Base-by-base conservation (phyloP, 2,797 vertebrate species). In the Forpus xanthops region DNA sequence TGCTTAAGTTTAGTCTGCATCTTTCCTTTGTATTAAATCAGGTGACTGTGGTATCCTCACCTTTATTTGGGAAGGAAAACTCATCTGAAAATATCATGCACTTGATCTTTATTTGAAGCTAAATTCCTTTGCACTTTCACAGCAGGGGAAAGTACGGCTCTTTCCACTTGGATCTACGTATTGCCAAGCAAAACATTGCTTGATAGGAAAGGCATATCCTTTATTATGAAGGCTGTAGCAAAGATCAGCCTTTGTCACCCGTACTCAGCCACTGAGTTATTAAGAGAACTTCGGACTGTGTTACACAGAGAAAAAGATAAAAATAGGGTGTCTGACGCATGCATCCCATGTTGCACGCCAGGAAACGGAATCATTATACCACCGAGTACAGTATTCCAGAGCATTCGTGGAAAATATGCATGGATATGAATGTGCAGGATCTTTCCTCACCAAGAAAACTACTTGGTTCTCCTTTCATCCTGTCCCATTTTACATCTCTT, bases 261-360 rank as follows among this genome's bases (percentile, higher is more conserved):
- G 0, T 87, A 37, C 61, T 88, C 79, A 65, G 53, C 73, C 18
- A 0, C 83, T 74, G 87, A 80, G 84, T 75, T 93, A 88, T 88
- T 90, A 93, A 91, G 47, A 83, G 92, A 74, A 68, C 91, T 88
- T 92, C n/a, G 60, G 95, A 91, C 95, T 65, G 60, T 70, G 84
- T 96, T 95, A 90, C 85, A 94, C 68, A 90, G 92, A 92, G 91
- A 95, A 95, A 84, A 96, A 87, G 93, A 96, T 97, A 97, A 97
- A 97, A 97, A 97, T 97, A 97, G 96, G n/a, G 47, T 41, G 83
- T 61, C 67, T 97, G 96, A 96, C 80, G 72, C 96, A 94, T 76
- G 92, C 68, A 74, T 95, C 79, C 94, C 92, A 9, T 88, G 88
- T 74, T 17, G 33, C 47, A 70, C 3, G 89, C 96, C 94, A 95